Conservation (phyloP, 2,797 vertebrate genomes). For the Crenichthys baileyi region DNA sequence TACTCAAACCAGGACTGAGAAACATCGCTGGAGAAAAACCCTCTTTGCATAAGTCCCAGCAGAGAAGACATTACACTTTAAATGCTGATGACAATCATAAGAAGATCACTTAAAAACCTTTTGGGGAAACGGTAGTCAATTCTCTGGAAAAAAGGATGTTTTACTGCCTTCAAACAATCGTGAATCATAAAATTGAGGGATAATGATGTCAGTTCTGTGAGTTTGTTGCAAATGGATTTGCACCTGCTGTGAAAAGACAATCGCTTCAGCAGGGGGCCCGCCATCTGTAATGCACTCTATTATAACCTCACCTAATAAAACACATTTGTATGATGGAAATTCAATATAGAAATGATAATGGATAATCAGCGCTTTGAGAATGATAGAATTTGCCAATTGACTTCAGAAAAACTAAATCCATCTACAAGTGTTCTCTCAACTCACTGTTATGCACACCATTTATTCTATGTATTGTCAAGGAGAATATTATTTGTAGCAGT, state of each 20-base stretch:
- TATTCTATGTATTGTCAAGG: slow-evolving; percentile 58
- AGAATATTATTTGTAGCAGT: slow-evolving; percentile 22
- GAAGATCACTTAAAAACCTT: slow-evolving; percentile 60
- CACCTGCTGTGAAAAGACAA: slow-evolving; percentile 83
- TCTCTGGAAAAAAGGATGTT: slow-evolving; percentile 62
- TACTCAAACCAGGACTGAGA: slow-evolving; percentile 19
- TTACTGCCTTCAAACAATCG: slow-evolving; percentile 74
- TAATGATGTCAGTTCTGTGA: slow-evolving; percentile 88
- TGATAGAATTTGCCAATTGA: slow-evolving; percentile 63
- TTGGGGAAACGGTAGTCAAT: slow-evolving; percentile 47
- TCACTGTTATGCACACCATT: slow-evolving; percentile 44
- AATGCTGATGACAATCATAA: slow-evolving; percentile 60
- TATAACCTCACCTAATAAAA: slow-evolving; percentile 84
- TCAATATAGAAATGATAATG: slow-evolving; percentile 79
- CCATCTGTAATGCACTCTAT: slow-evolving; percentile 69
- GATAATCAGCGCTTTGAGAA: slow-evolving; percentile 68
- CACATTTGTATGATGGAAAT: slow-evolving; percentile 77
- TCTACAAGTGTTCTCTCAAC: slow-evolving; percentile 50
- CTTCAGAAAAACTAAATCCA: slow-evolving; percentile 48
- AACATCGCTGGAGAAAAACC: slow-evolving; percentile 27
- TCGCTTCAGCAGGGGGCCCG: slow-evolving; percentile 74
- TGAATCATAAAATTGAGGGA: slow-evolving; percentile 82
- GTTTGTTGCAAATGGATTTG: slow-evolving; percentile 78
- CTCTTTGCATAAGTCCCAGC: slow-evolving; percentile 26
- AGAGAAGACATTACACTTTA: slow-evolving; percentile 48